phyloP scores from a whole-genome alignment of 2,797 vertebrate species.

The Malacoraja senta region DNA sequence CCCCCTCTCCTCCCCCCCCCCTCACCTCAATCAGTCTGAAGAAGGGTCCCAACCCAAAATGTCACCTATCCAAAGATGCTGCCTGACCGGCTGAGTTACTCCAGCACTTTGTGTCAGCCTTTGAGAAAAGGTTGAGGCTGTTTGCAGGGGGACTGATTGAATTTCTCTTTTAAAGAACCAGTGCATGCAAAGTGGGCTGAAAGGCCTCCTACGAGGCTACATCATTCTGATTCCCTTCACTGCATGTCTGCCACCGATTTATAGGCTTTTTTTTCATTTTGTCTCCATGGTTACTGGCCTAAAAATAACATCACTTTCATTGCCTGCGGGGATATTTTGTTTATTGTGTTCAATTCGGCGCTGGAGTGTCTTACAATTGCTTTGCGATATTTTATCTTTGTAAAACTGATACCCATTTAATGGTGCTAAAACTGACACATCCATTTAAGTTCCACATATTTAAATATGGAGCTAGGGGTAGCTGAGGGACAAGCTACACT shows the following conservation, averaged over 20 bases:
- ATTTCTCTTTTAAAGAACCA: background rate
- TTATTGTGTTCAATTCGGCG: background rate
- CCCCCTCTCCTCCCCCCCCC: too few relatives aligned
- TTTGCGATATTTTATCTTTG: background rate
- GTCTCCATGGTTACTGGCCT: background rate
- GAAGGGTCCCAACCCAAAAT: too few relatives aligned
- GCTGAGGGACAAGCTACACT: background rate
- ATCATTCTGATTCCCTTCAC: background rate
- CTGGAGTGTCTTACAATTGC: background rate
- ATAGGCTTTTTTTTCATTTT: background rate
- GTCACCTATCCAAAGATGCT: too few relatives aligned
- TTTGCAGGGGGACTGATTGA: background rate
- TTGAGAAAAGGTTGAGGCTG: background rate
- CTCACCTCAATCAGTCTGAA: too few relatives aligned
- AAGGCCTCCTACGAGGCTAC: background rate
- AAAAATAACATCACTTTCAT: slow-evolving; percentile 14
- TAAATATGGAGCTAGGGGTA: background rate
- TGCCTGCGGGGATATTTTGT: background rate
- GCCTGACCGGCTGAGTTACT: too few relatives aligned
- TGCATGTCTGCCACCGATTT: background rate
- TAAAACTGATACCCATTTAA: background rate
- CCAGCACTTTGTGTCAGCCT: background rate
- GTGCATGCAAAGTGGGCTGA: background rate
- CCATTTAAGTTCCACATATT: background rate
- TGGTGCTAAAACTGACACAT: background rate